These are phyloP conservation scores for Mus musculus DNA, from an alignment of 2,113 vertebrate genomes.

Conservation along the genomic window GRCm39 chr1:127178501-127179000, in stretches of 20 bases:
- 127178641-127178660: neutral
- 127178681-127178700: conserved; percentile 44
- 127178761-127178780: conserved; percentile 49
- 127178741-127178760: conserved; percentile 40
- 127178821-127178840: neutral
- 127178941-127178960: conserved; percentile 24
- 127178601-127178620: conserved; percentile 35
- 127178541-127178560: neutral
- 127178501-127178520: neutral
- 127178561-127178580: neutral
- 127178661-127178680: conserved; percentile 34
- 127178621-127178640: neutral
- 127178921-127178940: conserved; percentile 64
- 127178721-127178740: conserved; percentile 28
- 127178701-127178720: conserved; percentile 51
- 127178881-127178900: conserved; percentile 15
- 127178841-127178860: conserved; percentile 61
- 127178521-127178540: neutral
- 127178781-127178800: conserved; percentile 59
- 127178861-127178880: conserved; percentile 61
- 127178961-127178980: conserved; percentile 57
- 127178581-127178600: conserved; percentile 9
- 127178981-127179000: conserved; percentile 46
- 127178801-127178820: conserved; percentile 22
- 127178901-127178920: conserved; percentile 50